A percentile compares a stretch with the other conserved stretches of the same genome.
Evolutionary conservation across 2,797 vertebrate genomes (phyloP).

Genomic region (Streptopelia turtur): DNA sequence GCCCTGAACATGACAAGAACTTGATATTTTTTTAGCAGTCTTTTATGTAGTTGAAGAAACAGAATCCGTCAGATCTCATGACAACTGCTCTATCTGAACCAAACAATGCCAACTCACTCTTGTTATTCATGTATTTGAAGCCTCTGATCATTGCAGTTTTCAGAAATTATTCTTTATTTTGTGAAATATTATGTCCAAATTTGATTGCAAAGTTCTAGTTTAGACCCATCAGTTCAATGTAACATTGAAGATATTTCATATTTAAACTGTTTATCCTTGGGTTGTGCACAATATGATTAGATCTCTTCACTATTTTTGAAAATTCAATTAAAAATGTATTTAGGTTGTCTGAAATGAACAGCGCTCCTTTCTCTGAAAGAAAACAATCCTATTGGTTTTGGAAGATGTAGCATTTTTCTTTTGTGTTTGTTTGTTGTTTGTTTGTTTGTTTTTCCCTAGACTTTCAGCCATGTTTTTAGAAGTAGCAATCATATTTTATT

Average conservation of each 20-base stretch:
- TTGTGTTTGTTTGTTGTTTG: too few relatives aligned
- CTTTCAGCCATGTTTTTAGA: background rate
- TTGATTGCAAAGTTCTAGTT: background rate
- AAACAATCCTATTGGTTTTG: background rate
- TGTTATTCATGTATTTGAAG: background rate
- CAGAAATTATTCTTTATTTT: background rate
- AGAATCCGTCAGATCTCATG: constrained; percentile 1
- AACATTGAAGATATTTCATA: background rate
- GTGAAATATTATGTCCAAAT: background rate
- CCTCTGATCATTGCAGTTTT: constrained; percentile 7
- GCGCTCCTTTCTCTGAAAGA: background rate
- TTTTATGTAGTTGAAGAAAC: constrained; percentile 3
- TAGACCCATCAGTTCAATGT: background rate
- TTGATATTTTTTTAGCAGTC: background rate
- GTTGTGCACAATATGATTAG: background rate
- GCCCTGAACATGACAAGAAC: background rate
- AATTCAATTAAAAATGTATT: background rate
- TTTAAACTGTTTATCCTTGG: background rate
- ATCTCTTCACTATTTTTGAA: background rate
- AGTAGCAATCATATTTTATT: background rate
- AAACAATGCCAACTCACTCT: background rate
- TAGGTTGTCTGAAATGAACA: background rate
- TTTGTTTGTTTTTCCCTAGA: background rate
- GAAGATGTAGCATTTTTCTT: background rate
- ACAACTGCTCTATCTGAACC: background rate